Evolutionary conservation across 2,797 vertebrate genomes (phyloP).

Genomic region (Poeciliopsis gracilis): DNA sequence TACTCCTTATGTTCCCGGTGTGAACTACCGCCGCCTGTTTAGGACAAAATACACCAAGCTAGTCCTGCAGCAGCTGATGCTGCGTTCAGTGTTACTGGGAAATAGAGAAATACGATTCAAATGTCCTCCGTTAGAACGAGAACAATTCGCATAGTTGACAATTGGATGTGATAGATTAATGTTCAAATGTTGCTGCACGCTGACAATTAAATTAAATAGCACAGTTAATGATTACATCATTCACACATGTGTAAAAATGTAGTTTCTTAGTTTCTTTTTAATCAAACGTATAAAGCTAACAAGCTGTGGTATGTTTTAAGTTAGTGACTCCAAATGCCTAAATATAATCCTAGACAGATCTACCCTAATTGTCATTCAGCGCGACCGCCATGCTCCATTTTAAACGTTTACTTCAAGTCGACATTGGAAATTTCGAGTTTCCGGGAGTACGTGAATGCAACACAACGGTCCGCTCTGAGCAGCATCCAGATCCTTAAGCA

Average conservation of each 20-base stretch:
- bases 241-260: background rate
- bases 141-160: background rate
- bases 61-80: conserved; percentile 18
- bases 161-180: background rate
- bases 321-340: background rate
- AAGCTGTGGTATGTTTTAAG: background rate
- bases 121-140: background rate
- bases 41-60: conserved; percentile 9
- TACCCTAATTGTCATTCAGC: background rate
- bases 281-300: background rate
- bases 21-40: background rate
- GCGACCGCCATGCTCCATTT: background rate
- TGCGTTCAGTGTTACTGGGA: background rate
- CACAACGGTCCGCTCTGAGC: background rate
- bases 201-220: background rate
- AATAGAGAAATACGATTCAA: background rate
- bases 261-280: background rate
- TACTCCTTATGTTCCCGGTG: background rate
- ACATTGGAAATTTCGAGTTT: background rate
- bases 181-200: background rate
- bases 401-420: background rate
- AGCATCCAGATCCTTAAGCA: background rate
- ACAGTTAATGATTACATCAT: background rate
- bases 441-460: background rate
- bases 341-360: background rate